Evolutionary conservation across 2,113 vertebrate genomes (phyloP), one percentile per base, ranked within the genome.

Genomic region (Erpornis zantholeuca): DNA sequence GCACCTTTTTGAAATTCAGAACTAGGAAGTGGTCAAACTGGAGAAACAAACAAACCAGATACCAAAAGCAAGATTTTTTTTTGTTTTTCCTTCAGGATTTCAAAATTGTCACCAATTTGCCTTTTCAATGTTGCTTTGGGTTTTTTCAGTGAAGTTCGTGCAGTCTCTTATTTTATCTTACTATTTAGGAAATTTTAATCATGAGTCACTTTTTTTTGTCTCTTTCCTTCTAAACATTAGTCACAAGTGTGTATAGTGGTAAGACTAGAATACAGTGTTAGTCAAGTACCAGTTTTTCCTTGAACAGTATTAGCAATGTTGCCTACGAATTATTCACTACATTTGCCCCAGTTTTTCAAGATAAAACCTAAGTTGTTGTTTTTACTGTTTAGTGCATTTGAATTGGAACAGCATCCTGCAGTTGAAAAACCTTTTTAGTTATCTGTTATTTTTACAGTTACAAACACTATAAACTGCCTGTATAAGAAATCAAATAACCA

Each of bases 1-100:
- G 98, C 98, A 98, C 98, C 98, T 98, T 98, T 98, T 98, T 98
- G 97, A 98, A 98, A 98, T 98, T 98, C 97, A 97, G 97, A 98
- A 97, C 96, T 97, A 97, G 97, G 95, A 98, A 98, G 95, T 96
- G 97, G 94, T 98, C 97, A 97, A 98, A 98, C 97, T 98, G 98
- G 97, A 98, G 98, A 97, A 97, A 93, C 75, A 92, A 96, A 49
- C 86, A 97, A 97, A 96, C 88, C 97, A 97, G 94, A 97, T 97
- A 97, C 97, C 97, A 98, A 98, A 98, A 97, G 94, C 95, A 83
- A 92, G 90, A 83, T 77, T 56, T 38, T 63, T 23, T 94, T 90
- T 89, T 47, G 60, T 11, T 61, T 96, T 95, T 96, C 63, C 83
- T 96, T 96, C 83, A 61, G 38, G 3, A 76, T 95, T 97, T 94